These are phyloP conservation scores for Notoglanidium macrostoma DNA, from an alignment of 2,797 vertebrate species.

Conservation along the genomic window DNA sequence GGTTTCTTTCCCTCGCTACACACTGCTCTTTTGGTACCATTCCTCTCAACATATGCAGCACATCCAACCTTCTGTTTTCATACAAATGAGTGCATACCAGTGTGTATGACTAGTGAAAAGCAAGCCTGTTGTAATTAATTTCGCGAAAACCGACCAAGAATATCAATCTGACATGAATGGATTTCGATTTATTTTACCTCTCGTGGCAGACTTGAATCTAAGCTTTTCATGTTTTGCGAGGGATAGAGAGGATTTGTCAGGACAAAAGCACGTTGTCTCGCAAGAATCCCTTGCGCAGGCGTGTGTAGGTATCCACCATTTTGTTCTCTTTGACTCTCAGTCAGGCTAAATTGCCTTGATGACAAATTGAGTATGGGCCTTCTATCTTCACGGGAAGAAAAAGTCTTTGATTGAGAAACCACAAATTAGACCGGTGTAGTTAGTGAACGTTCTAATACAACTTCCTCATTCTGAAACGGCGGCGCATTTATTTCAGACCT, in stretches of 20 bases:
- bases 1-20: constrained; percentile 26
- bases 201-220: neutral
- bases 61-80: neutral
- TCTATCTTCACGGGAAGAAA: neutral
- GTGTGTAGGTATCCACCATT: constrained; percentile 35
- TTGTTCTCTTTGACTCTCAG: constrained; percentile 37
- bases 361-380: constrained; percentile 22
- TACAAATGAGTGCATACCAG: neutral
- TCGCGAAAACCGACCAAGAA: neutral
- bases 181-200: neutral
- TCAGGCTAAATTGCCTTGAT: constrained; percentile 33
- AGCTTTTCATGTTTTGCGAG: constrained; percentile 8
- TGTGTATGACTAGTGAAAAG: neutral
- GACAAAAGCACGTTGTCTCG: constrained; percentile 31
- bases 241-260: constrained; percentile 18
- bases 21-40: neutral
- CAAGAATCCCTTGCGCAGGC: constrained; percentile 11
- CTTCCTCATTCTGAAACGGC: neutral
- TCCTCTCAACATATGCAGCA: neutral
- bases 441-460: neutral
- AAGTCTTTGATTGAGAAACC: constrained; percentile 7
- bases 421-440: neutral
- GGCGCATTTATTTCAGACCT: neutral
- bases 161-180: neutral
- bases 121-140: neutral